These are phyloP conservation scores for Cephalopachus bancanus DNA, from an alignment of 2,797 vertebrate genomes.

Conservation along the genomic window DNA sequence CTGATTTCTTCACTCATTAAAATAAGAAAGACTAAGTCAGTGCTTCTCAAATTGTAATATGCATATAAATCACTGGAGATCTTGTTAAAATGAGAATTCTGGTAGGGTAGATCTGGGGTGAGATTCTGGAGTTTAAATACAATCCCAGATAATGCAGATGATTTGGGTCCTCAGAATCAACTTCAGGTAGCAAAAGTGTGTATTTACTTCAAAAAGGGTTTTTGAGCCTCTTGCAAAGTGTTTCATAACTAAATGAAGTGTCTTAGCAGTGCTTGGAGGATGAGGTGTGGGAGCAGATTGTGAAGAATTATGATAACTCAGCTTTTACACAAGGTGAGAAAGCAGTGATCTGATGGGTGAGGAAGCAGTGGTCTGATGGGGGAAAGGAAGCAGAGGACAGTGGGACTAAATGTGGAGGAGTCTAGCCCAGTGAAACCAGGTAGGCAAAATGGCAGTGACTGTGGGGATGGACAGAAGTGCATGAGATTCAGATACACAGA, in stretches of 20 bases:
- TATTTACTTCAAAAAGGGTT: slow-evolving; percentile 50
- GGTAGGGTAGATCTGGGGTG: background rate
- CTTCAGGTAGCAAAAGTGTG: slow-evolving; percentile 34
- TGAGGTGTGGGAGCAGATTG: slow-evolving; percentile 26
- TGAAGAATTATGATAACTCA: slow-evolving; percentile 15
- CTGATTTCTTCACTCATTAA: slow-evolving; percentile 32
- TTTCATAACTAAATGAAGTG: slow-evolving; percentile 26
- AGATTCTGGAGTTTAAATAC: slow-evolving; percentile 44
- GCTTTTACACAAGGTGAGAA: slow-evolving; percentile 51
- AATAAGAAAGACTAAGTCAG: background rate
- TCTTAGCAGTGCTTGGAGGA: background rate
- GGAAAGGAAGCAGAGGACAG: background rate
- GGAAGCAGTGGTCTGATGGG: background rate
- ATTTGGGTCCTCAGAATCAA: slow-evolving; percentile 47
- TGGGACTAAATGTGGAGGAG: background rate
- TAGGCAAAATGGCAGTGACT: background rate
- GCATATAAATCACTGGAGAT: slow-evolving; percentile 10
- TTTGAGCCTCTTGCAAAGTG: slow-evolving; percentile 46
- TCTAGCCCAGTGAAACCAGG: background rate
- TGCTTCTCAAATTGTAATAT: slow-evolving; percentile 38
- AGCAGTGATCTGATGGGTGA: background rate
- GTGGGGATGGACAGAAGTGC: background rate
- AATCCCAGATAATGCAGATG: slow-evolving; percentile 11
- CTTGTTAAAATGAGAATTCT: slow-evolving; percentile 59
- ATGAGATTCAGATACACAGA: slow-evolving; percentile 50